Conservation (phyloP, 1,140 invertebrate species). For the Gyrodactylus bullatarudis region DNA sequence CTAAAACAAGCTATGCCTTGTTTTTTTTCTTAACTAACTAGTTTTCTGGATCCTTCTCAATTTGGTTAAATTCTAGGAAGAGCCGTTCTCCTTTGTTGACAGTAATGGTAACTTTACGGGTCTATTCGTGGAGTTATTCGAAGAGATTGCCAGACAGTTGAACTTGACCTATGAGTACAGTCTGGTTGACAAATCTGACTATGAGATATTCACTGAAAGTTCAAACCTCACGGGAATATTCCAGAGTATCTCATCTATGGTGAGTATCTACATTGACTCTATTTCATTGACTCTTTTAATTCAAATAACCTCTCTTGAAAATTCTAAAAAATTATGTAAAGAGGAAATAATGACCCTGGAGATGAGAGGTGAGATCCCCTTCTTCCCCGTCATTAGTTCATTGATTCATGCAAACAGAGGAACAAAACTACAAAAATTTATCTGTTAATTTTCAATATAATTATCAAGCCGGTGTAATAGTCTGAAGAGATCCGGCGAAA, state of each 20-base stretch:
- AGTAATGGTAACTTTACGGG: background rate
- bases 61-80: background rate
- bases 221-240: background rate
- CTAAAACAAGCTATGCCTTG: no score
- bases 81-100: background rate
- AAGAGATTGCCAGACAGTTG: background rate
- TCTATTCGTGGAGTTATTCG: background rate
- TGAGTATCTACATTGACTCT: background rate
- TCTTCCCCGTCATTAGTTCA: no score
- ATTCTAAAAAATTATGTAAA: no score
- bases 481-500: no score
- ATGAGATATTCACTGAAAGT: background rate
- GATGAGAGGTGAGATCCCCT: no score
- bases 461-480: no score
- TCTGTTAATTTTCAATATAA: no score
- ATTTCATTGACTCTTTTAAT: background rate
- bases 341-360: no score
- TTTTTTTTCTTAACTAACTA: no score
- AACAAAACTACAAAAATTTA: no score
- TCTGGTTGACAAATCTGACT: background rate
- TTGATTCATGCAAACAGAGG: no score
- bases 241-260: background rate
- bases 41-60: background rate
- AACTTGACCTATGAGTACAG: background rate
- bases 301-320: no score